Evolutionary conservation across 2,113 vertebrate genomes (phyloP).

Genomic region (human (Homo sapiens)): GRCh38 chr17:6270501-6271000

Average conservation of each 20-base stretch:
- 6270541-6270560: neutral
- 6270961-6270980: too few species aligned
- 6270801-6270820: neutral
- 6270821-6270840: too few species aligned
- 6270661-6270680: conserved; percentile 41
- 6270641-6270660: conserved; percentile 51
- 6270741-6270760: neutral
- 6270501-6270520: neutral
- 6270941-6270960: too few species aligned
- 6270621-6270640: conserved; percentile 44
- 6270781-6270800: neutral
- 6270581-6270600: neutral
- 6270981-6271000: too few species aligned
- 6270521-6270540: neutral
- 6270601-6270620: conserved; percentile 51
- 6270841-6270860: too few species aligned
- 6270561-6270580: neutral
- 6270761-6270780: neutral
- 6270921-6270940: too few species aligned
- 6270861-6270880: too few species aligned
- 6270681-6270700: conserved; percentile 27
- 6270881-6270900: too few species aligned
- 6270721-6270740: neutral
- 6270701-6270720: conserved; percentile 32
- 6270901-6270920: too few species aligned